These are phyloP conservation scores for Heliocidaris erythrogramma DNA, from an alignment of 35 echinoderm and acorn worm species.

Conservation along the genomic window DNA sequence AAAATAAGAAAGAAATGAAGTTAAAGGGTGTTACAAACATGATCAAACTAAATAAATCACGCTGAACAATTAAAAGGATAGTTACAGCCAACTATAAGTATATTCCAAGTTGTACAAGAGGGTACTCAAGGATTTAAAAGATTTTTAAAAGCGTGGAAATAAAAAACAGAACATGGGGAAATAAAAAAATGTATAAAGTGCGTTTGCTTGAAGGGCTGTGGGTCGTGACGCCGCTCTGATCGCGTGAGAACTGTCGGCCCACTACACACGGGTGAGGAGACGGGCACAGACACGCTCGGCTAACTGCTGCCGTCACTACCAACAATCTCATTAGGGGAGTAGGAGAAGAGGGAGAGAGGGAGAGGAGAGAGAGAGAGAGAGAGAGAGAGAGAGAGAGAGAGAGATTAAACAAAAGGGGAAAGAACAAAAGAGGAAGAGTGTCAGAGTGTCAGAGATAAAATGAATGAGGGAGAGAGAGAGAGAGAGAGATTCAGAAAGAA, in stretches of 20 bases:
- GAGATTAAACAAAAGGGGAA: neutral
- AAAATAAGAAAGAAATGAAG: too few relatives aligned
- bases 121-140: too few relatives aligned
- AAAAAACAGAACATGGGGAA: neutral
- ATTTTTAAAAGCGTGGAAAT: neutral
- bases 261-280: constrained; percentile 31
- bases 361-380: neutral
- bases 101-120: too few relatives aligned
- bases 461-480: neutral
- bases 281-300: neutral
- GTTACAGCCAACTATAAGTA: too few relatives aligned
- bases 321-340: neutral
- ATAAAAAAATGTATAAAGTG: neutral
- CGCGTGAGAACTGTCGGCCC: constrained; percentile 48
- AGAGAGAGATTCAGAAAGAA: neutral
- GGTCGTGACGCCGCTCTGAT: neutral
- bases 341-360: neutral
- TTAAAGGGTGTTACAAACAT: too few relatives aligned
- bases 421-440: neutral
- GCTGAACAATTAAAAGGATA: too few relatives aligned
- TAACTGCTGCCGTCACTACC: constrained; percentile 39
- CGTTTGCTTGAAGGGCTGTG: neutral
- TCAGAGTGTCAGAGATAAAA: neutral
- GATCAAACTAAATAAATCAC: too few relatives aligned
- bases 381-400: neutral